phyloP scores from a whole-genome alignment of 2,888 invertebrate species.

The Lycocerus yunnanus region DNA sequence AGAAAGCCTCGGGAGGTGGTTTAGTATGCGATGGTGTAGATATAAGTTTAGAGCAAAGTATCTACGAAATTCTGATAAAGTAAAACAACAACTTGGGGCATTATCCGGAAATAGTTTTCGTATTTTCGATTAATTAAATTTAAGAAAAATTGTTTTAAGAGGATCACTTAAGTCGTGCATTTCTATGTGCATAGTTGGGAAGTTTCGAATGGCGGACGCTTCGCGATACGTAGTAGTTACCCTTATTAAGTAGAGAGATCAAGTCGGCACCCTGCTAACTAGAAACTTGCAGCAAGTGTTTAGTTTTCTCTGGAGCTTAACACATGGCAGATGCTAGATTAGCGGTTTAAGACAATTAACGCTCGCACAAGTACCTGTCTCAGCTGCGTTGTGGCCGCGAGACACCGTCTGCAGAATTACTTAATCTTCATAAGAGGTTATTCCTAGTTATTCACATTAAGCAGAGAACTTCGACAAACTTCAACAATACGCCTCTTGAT shows the following conservation, averaged over 20 bases:
- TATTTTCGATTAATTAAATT: background rate
- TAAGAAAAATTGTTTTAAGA: background rate
- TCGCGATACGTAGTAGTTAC: slow-evolving; percentile 12
- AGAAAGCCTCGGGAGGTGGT: background rate
- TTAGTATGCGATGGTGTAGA: background rate
- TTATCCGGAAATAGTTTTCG: background rate
- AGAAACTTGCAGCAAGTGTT: slow-evolving; percentile 32
- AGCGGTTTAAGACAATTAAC: slow-evolving; percentile 50
- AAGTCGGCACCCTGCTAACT: slow-evolving; percentile 28
- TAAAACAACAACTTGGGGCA: background rate
- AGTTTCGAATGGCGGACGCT: slow-evolving; percentile 9
- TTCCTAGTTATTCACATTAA: slow-evolving; percentile 32
- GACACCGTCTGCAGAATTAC: slow-evolving; percentile 33
- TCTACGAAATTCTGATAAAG: background rate
- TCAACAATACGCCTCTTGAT: slow-evolving; percentile 21
- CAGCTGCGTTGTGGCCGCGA: slow-evolving; percentile 31
- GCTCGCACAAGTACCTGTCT: slow-evolving; percentile 37
- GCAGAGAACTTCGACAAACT: slow-evolving; percentile 28
- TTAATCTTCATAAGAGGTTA: slow-evolving; percentile 43
- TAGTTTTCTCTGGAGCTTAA: slow-evolving; percentile 39
- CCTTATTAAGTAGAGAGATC: slow-evolving; percentile 26
- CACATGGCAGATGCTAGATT: slow-evolving; percentile 46
- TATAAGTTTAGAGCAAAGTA: background rate
- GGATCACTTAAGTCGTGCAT: background rate
- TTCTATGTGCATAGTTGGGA: background rate